Percentiles rank a stretch among this genome's conserved stretches.
Conservation (phyloP, 2,113 vertebrate genomes). For the Eclectus roratus region DNA sequence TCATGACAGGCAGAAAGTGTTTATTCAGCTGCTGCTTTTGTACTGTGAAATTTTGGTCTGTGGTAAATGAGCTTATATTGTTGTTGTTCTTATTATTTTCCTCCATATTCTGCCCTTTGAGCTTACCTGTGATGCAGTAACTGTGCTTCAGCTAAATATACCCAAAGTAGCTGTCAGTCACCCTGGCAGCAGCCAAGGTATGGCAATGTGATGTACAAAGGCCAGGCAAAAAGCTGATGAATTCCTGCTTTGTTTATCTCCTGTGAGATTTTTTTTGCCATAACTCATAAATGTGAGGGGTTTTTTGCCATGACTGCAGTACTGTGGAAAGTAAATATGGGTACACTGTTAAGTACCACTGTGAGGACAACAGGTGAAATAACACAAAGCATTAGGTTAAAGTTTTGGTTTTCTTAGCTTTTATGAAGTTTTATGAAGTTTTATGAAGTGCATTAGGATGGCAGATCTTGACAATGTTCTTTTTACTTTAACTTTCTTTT, state of each 20-base stretch:
- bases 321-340: fast-evolving
- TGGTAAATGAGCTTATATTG: not conserved
- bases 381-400: not conserved
- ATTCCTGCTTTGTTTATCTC: not conserved
- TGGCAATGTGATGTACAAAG: not conserved
- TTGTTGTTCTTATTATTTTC: not conserved
- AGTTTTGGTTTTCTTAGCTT: not conserved
- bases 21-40: not conserved
- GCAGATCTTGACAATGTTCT: not conserved
- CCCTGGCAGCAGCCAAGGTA: not conserved
- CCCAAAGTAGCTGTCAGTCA: too few relatives aligned
- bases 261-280: not conserved
- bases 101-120: not conserved
- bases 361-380: not conserved
- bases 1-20: not conserved
- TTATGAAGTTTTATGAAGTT: not conserved
- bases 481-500: not conserved
- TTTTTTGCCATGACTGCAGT: not conserved
- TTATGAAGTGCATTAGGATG: not conserved
- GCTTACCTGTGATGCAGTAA: not conserved
- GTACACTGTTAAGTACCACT: not conserved
- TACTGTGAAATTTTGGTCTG: not conserved
- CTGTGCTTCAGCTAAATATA: not conserved
- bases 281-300: not conserved
- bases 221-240: not conserved